Percentiles rank a stretch among this genome's conserved stretches.
These are phyloP conservation scores for Myotis planiceps DNA, from an alignment of 2,797 vertebrate species.

Conservation along the genomic window DNA sequence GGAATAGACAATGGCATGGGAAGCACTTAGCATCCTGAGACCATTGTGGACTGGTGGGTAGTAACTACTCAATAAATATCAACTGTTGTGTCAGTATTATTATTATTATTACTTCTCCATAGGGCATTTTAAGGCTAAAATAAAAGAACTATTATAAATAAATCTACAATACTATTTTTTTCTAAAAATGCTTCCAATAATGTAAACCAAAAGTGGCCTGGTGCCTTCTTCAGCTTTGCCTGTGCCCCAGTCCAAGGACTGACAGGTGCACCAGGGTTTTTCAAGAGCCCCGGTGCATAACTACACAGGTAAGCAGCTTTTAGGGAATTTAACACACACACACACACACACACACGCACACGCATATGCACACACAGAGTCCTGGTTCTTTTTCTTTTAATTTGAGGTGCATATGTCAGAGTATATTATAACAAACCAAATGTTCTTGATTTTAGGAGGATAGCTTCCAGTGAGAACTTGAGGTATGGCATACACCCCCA, in stretches of 20 bases:
- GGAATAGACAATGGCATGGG: background rate
- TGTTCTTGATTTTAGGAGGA: background rate
- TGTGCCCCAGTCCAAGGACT: background rate
- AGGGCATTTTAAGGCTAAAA: background rate
- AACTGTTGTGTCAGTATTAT: background rate
- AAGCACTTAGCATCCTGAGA: background rate
- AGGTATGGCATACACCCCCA: accelerated
- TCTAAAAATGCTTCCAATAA: background rate
- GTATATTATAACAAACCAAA: background rate
- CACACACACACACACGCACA: too few relatives aligned
- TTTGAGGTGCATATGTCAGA: background rate
- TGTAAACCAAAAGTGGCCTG: background rate
- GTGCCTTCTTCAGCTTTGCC: background rate
- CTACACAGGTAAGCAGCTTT: background rate
- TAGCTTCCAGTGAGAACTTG: background rate
- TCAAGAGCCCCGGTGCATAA: too few relatives aligned
- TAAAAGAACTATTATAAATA: background rate
- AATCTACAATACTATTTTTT: background rate
- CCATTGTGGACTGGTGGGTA: background rate
- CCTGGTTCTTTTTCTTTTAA: background rate
- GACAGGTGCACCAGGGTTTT: too few relatives aligned
- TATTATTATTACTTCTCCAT: background rate
- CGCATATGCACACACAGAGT: background rate
- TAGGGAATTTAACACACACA: background rate
- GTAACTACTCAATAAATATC: background rate